Base-by-base conservation (phyloP, 2,888 invertebrate genomes). In the Octodonta nipae region DNA sequence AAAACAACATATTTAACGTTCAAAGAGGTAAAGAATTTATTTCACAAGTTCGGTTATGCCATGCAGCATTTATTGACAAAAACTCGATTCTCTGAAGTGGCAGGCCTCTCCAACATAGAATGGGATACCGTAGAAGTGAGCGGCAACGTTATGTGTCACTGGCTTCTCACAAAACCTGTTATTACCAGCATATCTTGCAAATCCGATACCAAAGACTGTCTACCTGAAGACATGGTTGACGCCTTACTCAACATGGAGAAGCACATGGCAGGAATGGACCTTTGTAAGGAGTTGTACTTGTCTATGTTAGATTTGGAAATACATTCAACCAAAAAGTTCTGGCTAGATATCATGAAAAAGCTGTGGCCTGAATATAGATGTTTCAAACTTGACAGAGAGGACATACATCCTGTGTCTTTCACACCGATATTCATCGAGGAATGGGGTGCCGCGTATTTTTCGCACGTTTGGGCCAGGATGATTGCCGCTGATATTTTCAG, bases 61-160 rank as follows among this genome's bases (percentile, higher is more conserved):
- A 64, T 96, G 26, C 87, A 93, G 45, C 83, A 89, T 61, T 61
- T 93, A 41, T 64, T 95, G 16, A 85, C 88, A 0, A 77, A 72
- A 51, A 77, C 81, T 0, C 78, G 79, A 10, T 87, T 85, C 58
- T 73, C 80, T 1, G 88, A 91, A 56, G 73, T 89, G 0, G 75
- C 88, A 2, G 92, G 92, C 1, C 63, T 83, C 13, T 78, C 79
- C 0, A 86, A 85, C 56, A 73, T 93, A 1, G 95, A 95, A 65
- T 91, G 89, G 88, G 96, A 96, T 60, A 84, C 87, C 1, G 78
- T 84, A 0, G 80, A 83, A 53, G 74, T 89, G 1, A 78, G 82
- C 38, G 79, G 85, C 1, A 71, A 84, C 47, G 83, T 95, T 33
- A 72, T 95, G 73, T 68, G 72, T 1, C 78, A 81, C 53, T 88